These are phyloP conservation scores for Paelopatides confundens DNA, from an alignment of 53 echinoderm and acorn worm genomes.

Conservation along the genomic window DNA sequence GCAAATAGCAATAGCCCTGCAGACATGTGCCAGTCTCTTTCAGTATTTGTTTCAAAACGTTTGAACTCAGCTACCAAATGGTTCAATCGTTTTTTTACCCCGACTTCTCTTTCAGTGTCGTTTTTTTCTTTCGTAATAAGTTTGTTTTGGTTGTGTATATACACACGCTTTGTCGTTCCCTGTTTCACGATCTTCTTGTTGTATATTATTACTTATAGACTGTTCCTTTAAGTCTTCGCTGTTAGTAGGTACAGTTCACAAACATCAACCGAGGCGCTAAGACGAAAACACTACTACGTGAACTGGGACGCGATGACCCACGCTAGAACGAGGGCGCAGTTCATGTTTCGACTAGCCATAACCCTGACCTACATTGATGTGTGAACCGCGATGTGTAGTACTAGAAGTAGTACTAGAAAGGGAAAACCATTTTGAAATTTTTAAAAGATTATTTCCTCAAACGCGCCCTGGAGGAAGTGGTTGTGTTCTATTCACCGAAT, in stretches of 20 bases:
- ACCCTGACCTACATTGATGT: slow-evolving; percentile 49
- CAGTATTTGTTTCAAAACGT: too few species aligned
- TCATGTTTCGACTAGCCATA: slow-evolving; percentile 31
- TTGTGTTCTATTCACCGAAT: slow-evolving; percentile 24
- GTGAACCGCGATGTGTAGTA: slow-evolving; percentile 33
- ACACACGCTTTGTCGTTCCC: too few species aligned
- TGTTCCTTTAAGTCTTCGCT: background rate
- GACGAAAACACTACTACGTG: background rate
- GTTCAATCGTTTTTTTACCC: too few species aligned
- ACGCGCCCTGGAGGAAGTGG: slow-evolving; percentile 43
- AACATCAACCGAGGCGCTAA: background rate
- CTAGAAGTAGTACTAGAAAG: background rate
- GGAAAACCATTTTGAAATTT: background rate
- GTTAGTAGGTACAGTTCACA: slow-evolving; percentile 40
- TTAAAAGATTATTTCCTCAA: slow-evolving; percentile 37
- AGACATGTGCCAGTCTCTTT: too few species aligned
- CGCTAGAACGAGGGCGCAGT: slow-evolving; percentile 28
- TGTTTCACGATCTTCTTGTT: too few species aligned
- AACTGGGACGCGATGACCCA: slow-evolving; percentile 45
- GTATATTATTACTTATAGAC: too few species aligned
- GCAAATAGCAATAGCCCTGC: too few species aligned
- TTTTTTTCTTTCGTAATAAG: too few species aligned
- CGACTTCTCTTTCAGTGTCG: too few species aligned
- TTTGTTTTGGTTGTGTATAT: too few species aligned
- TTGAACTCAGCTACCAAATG: too few species aligned